Evolutionary conservation across 2,797 vertebrate genomes (phyloP), one percentile per base, ranked within the genome.

Genomic region (Artibeus lituratus): DNA sequence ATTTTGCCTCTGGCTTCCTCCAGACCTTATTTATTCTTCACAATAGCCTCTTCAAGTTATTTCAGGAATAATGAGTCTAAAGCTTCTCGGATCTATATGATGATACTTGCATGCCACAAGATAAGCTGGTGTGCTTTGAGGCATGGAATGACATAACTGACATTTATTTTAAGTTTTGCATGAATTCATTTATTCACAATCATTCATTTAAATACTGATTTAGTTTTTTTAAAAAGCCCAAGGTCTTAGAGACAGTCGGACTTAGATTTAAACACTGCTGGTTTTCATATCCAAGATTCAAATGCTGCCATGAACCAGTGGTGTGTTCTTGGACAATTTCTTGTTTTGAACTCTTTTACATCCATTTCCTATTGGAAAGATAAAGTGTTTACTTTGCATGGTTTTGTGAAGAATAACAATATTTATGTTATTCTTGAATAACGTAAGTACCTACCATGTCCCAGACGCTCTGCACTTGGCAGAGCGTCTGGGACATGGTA

Each of bases 1-100:
- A 95, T 81, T 87, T 96, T 88, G 55, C 77, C 49, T 91, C 65
- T 87, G 47, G 84, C 62, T 92, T 85, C 39, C 39, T 77, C 70
- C 49, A 76, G 44, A 42, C 73, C 39, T 96, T 90, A 92, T 80
- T 96, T 93, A 85, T 95, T 87, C 39, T 85, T 70, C 47, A 76
- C 69, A 94, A 55, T 82, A 77, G 59, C 47, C 73, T 95, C 67
- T 84, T 93, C 53, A 32, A 53, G 62, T 92, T 94, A 82, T 96
- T 94, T 94, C 62, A 84, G 85, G 65, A 22, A 16, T 49, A 62
- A 32, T 69, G 47, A 32, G 44, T 88, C 74, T 65, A 65, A 74
- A 93, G 87, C 29, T 57, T 94, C 91, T 96, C 49, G 51, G 35
- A 59, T 94, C 47, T 90, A 90, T 57, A 42, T 90, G 51, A 37